Base-by-base conservation (phyloP, 2,797 vertebrate species). In the Podarcis siculus region DNA sequence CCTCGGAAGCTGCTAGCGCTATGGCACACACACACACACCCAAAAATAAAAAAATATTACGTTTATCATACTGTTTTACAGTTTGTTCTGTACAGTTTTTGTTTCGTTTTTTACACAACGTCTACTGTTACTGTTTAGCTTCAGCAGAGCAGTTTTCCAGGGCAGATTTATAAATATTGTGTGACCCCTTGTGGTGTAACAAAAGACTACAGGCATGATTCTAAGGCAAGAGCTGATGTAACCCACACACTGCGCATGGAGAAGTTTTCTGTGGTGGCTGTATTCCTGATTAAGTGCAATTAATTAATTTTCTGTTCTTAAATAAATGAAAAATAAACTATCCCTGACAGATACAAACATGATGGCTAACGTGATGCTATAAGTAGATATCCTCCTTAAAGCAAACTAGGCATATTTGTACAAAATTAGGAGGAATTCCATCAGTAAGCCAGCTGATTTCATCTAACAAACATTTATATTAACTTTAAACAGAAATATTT, bases 151-250 rank as follows among this genome's bases (percentile, higher is more conserved):
- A n/a, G 30, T 90, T 90, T 86, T 69, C 39, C 25, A 25, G 49
- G 27, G 2, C 6, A 84, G 85, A 95, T 96, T 93, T 94, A 73
- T 90, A 92, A 94, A 90, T 92, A 66, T 66, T 91, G 87, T 94
- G 0, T 92, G 96, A 95, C 96, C 94, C 89, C 96, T 96, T 86
- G 94, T 96, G 97, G 95, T 86, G 0, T 0, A 90, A 86, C 27
- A 82, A 87, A 94, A 95, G 91, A 96, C 82, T 94, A 79, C 95
- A 96, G 1, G 1, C 25, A 42, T 37, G 61, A 90, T 77, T 88
- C 1, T 2, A 12, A 0, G 4, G 25, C 37, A 67, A n/a, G 1
- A 3, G 1, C 72, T 91, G 25, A 81, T 67, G 8, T 61, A 87
- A 89, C n/a, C 80, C 87, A 77, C 75, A n/a, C 39, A 78, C 0